phyloP scores from a whole-genome alignment of 2,888 invertebrate genomes.

The Parnassius glacialis region DNA sequence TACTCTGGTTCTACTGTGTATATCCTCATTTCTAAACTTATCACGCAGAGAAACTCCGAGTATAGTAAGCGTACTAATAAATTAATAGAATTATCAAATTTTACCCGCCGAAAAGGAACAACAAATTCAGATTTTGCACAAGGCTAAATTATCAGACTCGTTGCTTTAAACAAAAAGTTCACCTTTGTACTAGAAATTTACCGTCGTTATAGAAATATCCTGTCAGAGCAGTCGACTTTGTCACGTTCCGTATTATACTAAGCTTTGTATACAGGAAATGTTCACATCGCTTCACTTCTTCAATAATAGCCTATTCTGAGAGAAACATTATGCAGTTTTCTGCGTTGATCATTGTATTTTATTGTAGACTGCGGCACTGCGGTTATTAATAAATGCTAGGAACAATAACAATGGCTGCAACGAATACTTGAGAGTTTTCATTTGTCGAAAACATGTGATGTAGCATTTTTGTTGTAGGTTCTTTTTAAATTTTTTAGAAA shows the following conservation, averaged over 20 bases:
- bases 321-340: slow-evolving; percentile 27
- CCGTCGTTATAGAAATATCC: slow-evolving; percentile 29
- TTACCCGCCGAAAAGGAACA: too few relatives aligned
- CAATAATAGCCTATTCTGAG: slow-evolving; percentile 26
- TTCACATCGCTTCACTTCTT: slow-evolving; percentile 29
- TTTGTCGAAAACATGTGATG: not conserved
- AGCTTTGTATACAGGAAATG: slow-evolving; percentile 31
- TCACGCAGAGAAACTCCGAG: too few relatives aligned
- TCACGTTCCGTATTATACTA: slow-evolving; percentile 27
- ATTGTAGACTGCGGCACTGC: slow-evolving; percentile 5
- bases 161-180: slow-evolving; percentile 9
- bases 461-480: too few relatives aligned
- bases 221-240: slow-evolving; percentile 30
- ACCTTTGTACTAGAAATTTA: slow-evolving; percentile 26
- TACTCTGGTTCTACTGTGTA: too few relatives aligned
- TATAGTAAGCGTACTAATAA: too few relatives aligned
- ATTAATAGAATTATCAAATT: too few relatives aligned
- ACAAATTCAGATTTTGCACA: not conserved
- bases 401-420: slow-evolving; percentile 5
- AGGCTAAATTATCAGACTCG: slow-evolving; percentile 16
- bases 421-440: not conserved
- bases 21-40: too few relatives aligned
- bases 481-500: too few relatives aligned
- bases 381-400: slow-evolving; percentile 12
- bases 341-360: slow-evolving; percentile 21